Evolutionary conservation across 2,113 vertebrate species (phyloP), one percentile per base, ranked within the genome.

Genomic region (Triplophysa siluroides): DNA sequence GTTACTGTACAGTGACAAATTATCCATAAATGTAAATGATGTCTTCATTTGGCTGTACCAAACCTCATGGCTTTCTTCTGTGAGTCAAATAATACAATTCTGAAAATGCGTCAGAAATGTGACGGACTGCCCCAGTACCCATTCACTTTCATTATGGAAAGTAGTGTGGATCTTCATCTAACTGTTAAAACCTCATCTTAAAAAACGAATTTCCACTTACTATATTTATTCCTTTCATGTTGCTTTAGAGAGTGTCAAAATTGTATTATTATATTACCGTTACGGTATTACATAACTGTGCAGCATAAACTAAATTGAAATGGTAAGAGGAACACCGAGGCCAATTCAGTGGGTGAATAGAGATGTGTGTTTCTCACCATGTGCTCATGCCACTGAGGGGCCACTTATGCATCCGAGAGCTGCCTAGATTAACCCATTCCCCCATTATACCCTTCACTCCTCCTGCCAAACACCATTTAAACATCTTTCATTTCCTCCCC

Each of bases 401-500:
- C 79, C 79, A 78, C 75, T 84, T 81, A 52, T 81, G 19, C 58
- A 75, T 69, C 61, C 66, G 71, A 81, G 69, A 81, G 79, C 68
- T 64, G 73, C 78, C 79, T 73, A 80, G 62, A 73, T 71, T 23
- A 26, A 24, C 56, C 76, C 56, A 41, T 70, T 78, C 70, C 23
- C 68, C 79, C 76, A 84, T 81, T 81, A 84, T 69, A 70, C 76
- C 63, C 79, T 84, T 81, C 79, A 81, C 62, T 78, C 76, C 43
- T 73, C 65, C 78, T 29, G 75, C 79, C 74, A 78, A 74, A 78
- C 62, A 50, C 61, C 62, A 74, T 68, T 78, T 67, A 50, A 81
- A 63, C 68, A 76, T 81, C 79, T 84, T 84, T 81, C 63, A 84
- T 81, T 84, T 84, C 56, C 83, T 81, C 63, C 69, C 41, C 75